phyloP scores from a whole-genome alignment of 2,888 invertebrate species.

The Scrobipalpa costella region DNA sequence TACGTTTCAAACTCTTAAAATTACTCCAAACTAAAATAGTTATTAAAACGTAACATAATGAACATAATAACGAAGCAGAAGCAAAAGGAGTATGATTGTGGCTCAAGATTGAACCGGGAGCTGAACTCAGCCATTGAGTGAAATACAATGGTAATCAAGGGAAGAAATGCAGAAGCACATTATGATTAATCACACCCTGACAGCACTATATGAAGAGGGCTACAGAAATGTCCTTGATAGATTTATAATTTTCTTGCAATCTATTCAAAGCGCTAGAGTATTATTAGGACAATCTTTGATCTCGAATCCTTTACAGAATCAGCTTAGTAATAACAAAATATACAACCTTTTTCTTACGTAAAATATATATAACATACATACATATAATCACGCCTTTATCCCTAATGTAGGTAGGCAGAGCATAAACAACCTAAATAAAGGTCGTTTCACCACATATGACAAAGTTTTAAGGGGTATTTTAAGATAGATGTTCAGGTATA shows the following conservation, averaged over 20 bases:
- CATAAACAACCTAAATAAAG: too few relatives aligned
- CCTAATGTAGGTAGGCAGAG: too few relatives aligned
- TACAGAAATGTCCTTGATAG: constrained; percentile 18
- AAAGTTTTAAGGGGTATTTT: too few relatives aligned
- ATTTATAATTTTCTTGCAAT: constrained; percentile 12
- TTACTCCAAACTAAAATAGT: constrained; percentile 46
- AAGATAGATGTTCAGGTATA: too few relatives aligned
- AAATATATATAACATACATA: too few relatives aligned
- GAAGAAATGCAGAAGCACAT: constrained; percentile 56
- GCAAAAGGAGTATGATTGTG: constrained; percentile 54
- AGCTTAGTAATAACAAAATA: neutral
- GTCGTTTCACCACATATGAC: too few relatives aligned
- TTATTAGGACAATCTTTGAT: constrained; percentile 1
- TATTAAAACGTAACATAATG: constrained; percentile 54
- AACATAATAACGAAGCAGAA: constrained; percentile 55
- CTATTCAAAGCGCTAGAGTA: constrained; percentile 1
- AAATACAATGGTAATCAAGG: constrained; percentile 63
- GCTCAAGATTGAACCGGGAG: constrained; percentile 63
- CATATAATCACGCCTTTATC: too few relatives aligned
- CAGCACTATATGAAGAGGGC: constrained; percentile 6
- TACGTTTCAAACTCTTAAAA: neutral
- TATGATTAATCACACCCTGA: constrained; percentile 61
- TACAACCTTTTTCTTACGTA: too few relatives aligned
- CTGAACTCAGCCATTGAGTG: constrained; percentile 55
- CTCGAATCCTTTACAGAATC: neutral